Base-by-base conservation (phyloP, 2,888 invertebrate genomes). In the Lacanobia wlatinum region DNA sequence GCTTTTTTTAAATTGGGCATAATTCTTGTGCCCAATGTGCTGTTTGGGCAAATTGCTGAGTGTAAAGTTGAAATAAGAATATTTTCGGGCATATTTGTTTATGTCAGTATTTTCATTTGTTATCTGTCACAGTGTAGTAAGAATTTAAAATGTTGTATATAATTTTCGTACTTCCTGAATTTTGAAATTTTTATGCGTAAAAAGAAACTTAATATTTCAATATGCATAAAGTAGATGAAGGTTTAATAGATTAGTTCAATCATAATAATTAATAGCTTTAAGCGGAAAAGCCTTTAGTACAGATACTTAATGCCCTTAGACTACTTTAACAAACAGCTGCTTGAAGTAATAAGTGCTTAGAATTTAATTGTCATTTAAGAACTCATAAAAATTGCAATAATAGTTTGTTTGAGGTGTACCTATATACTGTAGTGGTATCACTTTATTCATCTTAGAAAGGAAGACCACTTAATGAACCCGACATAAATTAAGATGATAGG, bases 1-100 rank as follows among this genome's bases (percentile, higher is more conserved):
- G 66, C 23, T 69, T 61, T 52, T 64, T 61, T 74, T 67, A 74
- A 75, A 76, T 81, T 77, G 55, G 55, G 78, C 62, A 63, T 64
- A 65, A 76, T 68, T 71, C 56, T 70, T 48, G 38, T 66, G 62
- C 10, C 64, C 65, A 46, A 53, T 71, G 56, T 21, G 16, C 50
- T 34, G 72, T 67, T 77, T 65, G 58, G 66, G 52, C 28, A 65
- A 78, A 78, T 81, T 72, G 61, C 34, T 65, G 65, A 50, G 55
- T 73, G 61, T 62, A 73, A 77, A 58, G 10, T 70, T 77, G 18
- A 60, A 66, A 73, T 73, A 5, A 8, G 28, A 18, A 62, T 1
- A 1, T 3, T 38, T 78, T 34, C 23, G 10, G n/a, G 8, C 16
- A 21, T 63, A 60, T 68, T 69, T 59, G 48, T n/a, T 40, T 62